Evolutionary conservation across 2,888 invertebrate genomes (phyloP).

Genomic region (Pogonocherus hispidulus): DNA sequence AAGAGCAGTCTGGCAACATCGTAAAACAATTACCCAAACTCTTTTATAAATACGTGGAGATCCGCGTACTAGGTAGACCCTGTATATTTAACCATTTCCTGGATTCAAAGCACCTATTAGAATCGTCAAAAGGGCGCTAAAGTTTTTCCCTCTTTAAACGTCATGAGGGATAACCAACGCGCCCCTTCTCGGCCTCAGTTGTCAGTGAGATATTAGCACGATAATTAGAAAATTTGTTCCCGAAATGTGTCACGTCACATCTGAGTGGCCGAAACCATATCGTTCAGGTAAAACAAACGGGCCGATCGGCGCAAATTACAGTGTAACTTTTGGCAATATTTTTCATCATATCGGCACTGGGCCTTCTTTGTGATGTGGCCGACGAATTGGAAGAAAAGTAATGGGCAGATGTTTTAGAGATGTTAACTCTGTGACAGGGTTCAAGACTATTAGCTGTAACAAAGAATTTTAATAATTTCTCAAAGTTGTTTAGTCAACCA

Average conservation of each 20-base stretch:
- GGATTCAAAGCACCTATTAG: background rate
- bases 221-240: conserved; percentile 36
- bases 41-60: no score
- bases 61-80: no score
- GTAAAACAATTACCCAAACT: no score
- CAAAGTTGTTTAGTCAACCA: no score
- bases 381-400: no score
- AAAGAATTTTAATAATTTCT: no score
- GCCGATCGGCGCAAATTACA: conserved; percentile 44
- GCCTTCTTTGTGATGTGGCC: conserved; percentile 1
- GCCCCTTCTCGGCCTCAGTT: conserved; percentile 3
- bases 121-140: background rate
- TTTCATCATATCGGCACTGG: conserved; percentile 30
- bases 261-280: conserved; percentile 32
- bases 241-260: conserved; percentile 45
- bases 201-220: conserved; percentile 30
- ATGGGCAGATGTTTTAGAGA: no score
- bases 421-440: no score
- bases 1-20: no score
- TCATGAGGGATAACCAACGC: background rate
- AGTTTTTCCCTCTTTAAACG: background rate
- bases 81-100: no score
- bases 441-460: no score
- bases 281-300: conserved; percentile 49
- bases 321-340: conserved; percentile 39